These are phyloP conservation scores for Aplodontia rufa DNA, from an alignment of 2,113 vertebrate species.

Conservation along the genomic window DNA sequence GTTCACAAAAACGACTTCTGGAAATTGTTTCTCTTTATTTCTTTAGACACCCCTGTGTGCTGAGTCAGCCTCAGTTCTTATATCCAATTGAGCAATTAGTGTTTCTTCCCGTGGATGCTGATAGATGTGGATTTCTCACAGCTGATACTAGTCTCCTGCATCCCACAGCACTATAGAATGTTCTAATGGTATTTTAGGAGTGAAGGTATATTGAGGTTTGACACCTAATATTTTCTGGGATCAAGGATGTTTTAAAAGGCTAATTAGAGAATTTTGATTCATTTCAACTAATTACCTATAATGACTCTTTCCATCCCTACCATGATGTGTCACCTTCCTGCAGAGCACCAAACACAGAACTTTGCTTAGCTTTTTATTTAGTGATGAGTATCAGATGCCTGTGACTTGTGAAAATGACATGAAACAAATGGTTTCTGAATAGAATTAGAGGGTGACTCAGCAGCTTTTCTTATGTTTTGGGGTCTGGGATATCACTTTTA, in stretches of 20 bases:
- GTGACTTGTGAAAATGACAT: constrained; percentile 30
- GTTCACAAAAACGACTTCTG: neutral
- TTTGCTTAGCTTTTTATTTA: constrained; percentile 56
- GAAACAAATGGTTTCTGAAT: constrained; percentile 42
- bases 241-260: constrained; percentile 36
- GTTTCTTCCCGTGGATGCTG: neutral
- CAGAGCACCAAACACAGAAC: neutral
- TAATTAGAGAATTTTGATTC: constrained; percentile 29
- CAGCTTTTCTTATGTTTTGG: constrained; percentile 1
- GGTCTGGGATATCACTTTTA: neutral
- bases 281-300: constrained; percentile 53
- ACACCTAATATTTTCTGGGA: constrained; percentile 30
- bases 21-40: neutral
- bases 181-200: constrained; percentile 19
- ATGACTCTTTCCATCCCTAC: neutral
- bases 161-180: neutral
- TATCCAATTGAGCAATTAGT: neutral
- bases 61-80: constrained; percentile 34
- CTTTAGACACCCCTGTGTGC: neutral
- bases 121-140: neutral
- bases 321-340: neutral
- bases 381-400: neutral
- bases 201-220: neutral
- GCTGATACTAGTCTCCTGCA: neutral
- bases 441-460: constrained; percentile 39